Conservation (phyloP, 1,140 invertebrate species). For the Saccostrea glomerata region DNA sequence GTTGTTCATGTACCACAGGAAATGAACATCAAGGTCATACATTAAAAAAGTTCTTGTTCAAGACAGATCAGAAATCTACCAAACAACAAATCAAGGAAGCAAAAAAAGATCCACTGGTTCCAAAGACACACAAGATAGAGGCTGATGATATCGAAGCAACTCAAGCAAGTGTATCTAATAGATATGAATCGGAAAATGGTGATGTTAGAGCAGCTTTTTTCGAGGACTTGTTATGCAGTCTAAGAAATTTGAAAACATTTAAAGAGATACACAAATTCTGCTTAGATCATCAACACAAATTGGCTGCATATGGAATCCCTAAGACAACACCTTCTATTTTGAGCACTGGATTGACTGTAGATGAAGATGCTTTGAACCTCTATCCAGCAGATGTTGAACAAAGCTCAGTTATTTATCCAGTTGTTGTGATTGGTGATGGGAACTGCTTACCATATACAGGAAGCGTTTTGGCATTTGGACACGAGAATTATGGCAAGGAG, state of each 20-base stretch:
- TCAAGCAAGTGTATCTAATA: no score
- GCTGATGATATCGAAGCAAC: no score
- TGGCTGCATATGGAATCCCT: not conserved
- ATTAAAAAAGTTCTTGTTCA: conserved; percentile 28
- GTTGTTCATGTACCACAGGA: conserved; percentile 31
- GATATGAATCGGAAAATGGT: no score
- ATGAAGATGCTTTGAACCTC: conserved; percentile 40
- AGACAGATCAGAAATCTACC: not conserved
- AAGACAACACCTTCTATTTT: not conserved
- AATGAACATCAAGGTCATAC: conserved; percentile 8
- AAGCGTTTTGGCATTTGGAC: conserved; percentile 56
- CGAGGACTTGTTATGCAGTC: not conserved
- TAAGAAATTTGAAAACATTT: conserved; percentile 2
- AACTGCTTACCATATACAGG: conserved; percentile 49
- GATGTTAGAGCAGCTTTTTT: not conserved
- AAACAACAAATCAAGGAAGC: not conserved
- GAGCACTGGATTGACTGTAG: conserved; percentile 42
- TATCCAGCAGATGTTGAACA: conserved; percentile 40
- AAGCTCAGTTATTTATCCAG: conserved; percentile 16
- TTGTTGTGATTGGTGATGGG: conserved; percentile 48
- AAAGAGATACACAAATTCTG: conserved; percentile 7
- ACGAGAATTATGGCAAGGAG: conserved; percentile 35
- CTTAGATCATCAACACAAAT: not conserved
- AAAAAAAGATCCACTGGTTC: conserved; percentile 5
- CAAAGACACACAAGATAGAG: not conserved